These are phyloP conservation scores for Drosophila aff. DNA, from an alignment of 1,140 invertebrate species.

Conservation along the genomic window DNA sequence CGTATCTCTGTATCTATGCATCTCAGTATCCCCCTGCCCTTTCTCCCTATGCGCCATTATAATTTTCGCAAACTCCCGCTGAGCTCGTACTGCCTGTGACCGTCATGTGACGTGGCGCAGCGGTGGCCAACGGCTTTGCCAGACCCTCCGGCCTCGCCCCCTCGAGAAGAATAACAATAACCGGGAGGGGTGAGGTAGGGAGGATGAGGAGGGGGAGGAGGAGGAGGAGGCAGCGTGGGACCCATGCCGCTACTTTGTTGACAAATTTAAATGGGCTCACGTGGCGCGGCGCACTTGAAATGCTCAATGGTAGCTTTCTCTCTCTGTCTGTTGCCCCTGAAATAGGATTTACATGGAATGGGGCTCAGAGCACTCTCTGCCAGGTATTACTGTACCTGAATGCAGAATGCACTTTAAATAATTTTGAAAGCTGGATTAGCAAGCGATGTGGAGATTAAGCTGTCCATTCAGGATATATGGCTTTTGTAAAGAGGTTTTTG, in stretches of 20 bases:
- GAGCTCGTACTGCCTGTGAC: constrained; percentile 31
- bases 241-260: constrained; percentile 50
- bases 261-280: constrained; percentile 63
- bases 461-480: not conserved
- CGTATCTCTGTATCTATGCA: not conserved
- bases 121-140: constrained; percentile 40
- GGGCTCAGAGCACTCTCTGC: not conserved
- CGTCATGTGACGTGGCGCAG: constrained; percentile 44
- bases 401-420: not conserved
- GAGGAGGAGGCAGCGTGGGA: not conserved
- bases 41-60: constrained; percentile 45
- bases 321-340: constrained; percentile 13
- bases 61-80: constrained; percentile 69
- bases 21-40: not conserved
- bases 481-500: constrained; percentile 1
- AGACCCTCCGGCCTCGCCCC: not conserved
- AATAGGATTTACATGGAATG: not conserved
- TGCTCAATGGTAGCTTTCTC: constrained; percentile 31
- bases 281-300: constrained; percentile 37
- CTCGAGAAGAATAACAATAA: constrained; percentile 38
- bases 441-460: not conserved
- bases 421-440: not conserved
- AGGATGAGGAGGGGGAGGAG: not conserved
- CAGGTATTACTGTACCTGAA: not conserved
- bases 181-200: not conserved